Base-by-base conservation (phyloP, 2,888 invertebrate species). In the Scaptodrosophila latifasciaeformis region DNA sequence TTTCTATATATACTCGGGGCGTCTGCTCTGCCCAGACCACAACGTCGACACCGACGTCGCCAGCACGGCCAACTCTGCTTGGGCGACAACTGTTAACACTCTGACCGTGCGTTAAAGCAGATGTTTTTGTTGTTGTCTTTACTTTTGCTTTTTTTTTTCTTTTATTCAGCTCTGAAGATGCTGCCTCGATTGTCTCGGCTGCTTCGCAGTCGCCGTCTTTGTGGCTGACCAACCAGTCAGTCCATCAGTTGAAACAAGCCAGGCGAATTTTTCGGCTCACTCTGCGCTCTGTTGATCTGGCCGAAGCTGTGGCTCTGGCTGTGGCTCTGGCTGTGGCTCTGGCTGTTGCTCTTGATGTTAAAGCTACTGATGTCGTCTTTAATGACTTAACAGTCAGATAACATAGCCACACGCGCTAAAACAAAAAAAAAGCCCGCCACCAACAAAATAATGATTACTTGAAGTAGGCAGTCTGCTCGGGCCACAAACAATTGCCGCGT, bases 1-100 rank as follows among this genome's bases (percentile, higher is more conserved):
- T 85, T 84, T 84, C 84, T 85, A 85, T 85, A 85, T 85, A 85
- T 84, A 84, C 85, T 82, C 81, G 75, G 69, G 64, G 80, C 49
- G 64, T 54, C 50, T 35, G 43, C 54, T 57, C 62, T 50, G 62
- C 63, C 50, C 10, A 31, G 15, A 31, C 15, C n/a, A 47, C 42
- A 50, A 27, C 35, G 24, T 43, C 52, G 13, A 30, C 52, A 31
- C 39, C 61, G 18, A 6, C 17, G 21, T 24, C 50, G 7, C 2
- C 40, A 54, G 54, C 51, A 47, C 5, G 9, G 46, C 42, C 37
- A 24, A n/a, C n/a, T n/a, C 54, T 52, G 61, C 62, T 79, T 81
- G 83, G 82, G 82, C 83, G 83, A 83, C 83, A 83, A 83, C 82
- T 82, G 79, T 79, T 82, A 82, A 75, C 75, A 82, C 82, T 77